Evolutionary conservation across 2,113 vertebrate species (phyloP).

Genomic region (Rattus rattus): DNA sequence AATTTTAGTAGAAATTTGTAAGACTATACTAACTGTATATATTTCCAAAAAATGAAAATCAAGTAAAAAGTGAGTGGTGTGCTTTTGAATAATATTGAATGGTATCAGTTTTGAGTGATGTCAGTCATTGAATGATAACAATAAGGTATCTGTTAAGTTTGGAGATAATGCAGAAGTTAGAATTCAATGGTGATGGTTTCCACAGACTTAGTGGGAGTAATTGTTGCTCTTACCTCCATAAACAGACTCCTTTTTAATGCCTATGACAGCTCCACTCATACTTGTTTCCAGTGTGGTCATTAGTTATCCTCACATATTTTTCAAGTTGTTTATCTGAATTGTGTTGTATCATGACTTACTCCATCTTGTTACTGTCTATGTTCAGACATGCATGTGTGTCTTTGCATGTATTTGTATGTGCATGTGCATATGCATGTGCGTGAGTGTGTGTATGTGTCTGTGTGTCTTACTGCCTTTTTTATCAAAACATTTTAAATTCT

Average conservation of each 20-base stretch:
- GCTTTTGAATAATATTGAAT: not conserved
- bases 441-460: not conserved
- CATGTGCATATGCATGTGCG: not conserved
- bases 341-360: not conserved
- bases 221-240: not conserved
- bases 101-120: not conserved
- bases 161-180: not conserved
- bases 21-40: not conserved
- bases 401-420: too few species aligned
- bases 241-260: not conserved
- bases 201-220: not conserved
- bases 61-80: not conserved
- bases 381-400: too few species aligned
- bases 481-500: not conserved
- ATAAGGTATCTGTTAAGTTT: not conserved
- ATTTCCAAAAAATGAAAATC: not conserved
- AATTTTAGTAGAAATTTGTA: slow-evolving; percentile 8
- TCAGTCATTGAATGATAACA: not conserved
- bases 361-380: not conserved
- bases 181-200: not conserved
- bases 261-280: not conserved
- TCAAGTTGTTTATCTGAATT: not conserved
- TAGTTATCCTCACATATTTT: not conserved
- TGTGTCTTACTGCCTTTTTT: not conserved
- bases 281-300: not conserved